Evolutionary conservation across 1,140 invertebrate genomes (phyloP).

Genomic region (Chelonus insularis): DNA sequence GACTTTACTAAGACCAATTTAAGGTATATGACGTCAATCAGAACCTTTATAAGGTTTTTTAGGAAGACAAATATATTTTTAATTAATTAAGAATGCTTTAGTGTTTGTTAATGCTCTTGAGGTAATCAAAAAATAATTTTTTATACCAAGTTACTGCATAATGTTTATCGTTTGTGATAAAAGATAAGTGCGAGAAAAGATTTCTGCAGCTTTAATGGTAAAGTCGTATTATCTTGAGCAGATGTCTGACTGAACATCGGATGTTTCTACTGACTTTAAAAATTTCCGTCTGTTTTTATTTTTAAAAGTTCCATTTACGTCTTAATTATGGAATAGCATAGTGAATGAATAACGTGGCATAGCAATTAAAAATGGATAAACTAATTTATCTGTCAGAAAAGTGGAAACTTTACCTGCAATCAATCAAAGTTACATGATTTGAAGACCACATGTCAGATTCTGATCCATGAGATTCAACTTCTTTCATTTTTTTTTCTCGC

Average conservation of each 20-base stretch:
- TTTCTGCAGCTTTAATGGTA: too few relatives aligned
- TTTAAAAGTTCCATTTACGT: not conserved
- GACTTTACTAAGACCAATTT: too few relatives aligned
- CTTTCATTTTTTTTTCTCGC: slow-evolving; percentile 24
- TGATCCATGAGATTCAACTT: slow-evolving; percentile 26
- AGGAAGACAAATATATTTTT: too few relatives aligned
- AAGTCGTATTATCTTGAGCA: too few relatives aligned
- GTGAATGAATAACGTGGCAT: not conserved
- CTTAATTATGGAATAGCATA: not conserved
- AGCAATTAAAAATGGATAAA: not conserved
- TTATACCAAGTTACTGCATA: too few relatives aligned
- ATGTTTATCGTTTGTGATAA: too few relatives aligned
- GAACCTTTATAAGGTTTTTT: too few relatives aligned
- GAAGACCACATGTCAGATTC: not conserved
- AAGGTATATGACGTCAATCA: too few relatives aligned
- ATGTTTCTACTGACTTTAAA: not conserved
- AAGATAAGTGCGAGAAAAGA: too few relatives aligned
- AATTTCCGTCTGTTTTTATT: not conserved
- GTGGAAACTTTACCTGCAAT: slow-evolving; percentile 36
- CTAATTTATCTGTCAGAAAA: not conserved
- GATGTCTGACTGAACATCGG: not conserved
- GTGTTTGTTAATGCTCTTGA: too few relatives aligned
- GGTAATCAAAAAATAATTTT: too few relatives aligned
- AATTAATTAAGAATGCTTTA: too few relatives aligned
- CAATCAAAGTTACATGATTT: slow-evolving; percentile 32